Percentiles rank a stretch among this genome's conserved stretches.
Evolutionary conservation across 2,113 vertebrate species (phyloP).

Genomic region (Epinephelus lanceolatus): DNA sequence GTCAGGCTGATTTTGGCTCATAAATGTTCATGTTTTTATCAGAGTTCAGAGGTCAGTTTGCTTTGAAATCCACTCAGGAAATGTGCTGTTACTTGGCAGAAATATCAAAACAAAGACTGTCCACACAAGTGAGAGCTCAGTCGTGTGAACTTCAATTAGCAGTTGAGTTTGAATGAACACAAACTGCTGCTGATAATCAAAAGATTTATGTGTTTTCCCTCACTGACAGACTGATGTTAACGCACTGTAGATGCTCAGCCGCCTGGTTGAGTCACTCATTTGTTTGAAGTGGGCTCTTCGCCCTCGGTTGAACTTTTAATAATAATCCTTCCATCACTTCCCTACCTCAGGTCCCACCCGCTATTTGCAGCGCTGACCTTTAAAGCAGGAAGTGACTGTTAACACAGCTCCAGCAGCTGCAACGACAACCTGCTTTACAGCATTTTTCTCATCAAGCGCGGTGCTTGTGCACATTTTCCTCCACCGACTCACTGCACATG

Average conservation of each 20-base stretch:
- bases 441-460: conserved; percentile 45
- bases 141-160: neutral
- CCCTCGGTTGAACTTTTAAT: conserved; percentile 65
- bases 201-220: neutral
- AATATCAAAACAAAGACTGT: neutral
- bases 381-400: conserved; percentile 76
- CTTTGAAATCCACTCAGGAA: conserved; percentile 35
- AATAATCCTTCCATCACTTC: conserved; percentile 67
- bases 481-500: neutral
- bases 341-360: conserved; percentile 58
- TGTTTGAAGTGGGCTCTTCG: conserved; percentile 44
- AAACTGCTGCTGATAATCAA: conserved; percentile 9
- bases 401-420: conserved; percentile 54
- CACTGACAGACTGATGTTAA: neutral
- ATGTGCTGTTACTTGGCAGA: conserved; percentile 15
- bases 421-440: conserved; percentile 60
- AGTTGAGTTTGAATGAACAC: neutral
- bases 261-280: conserved; percentile 10
- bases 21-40: neutral
- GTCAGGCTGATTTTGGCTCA: conserved; percentile 24
- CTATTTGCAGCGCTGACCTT: conserved; percentile 77
- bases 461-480: conserved; percentile 12
- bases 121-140: neutral
- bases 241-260: neutral
- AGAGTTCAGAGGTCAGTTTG: conserved; percentile 22